Percentiles rank a stretch among this genome's conserved stretches.
phyloP scores from a whole-genome alignment of 2,797 vertebrate genomes.

The Sebastes reedi region DNA sequence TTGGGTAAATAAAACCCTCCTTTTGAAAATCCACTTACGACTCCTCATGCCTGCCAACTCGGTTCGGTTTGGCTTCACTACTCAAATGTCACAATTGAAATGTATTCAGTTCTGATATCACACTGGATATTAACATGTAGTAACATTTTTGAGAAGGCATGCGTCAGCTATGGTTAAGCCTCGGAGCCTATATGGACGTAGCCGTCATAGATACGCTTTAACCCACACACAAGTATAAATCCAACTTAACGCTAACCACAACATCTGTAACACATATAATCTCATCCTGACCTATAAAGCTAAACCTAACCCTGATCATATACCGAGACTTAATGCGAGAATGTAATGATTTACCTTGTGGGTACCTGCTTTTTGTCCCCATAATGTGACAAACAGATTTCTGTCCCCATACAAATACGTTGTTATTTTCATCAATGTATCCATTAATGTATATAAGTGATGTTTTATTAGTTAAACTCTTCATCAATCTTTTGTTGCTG shows the following conservation, averaged over 20 bases:
- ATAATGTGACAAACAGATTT: neutral
- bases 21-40: neutral
- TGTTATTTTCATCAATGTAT: neutral
- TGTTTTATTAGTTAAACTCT: slow-evolving; percentile 3
- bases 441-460: slow-evolving; percentile 1
- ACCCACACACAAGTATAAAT: neutral
- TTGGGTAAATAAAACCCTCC: neutral
- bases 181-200: neutral
- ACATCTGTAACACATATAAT: neutral
- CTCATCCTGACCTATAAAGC: neutral
- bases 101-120: neutral
- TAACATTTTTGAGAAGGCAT: neutral
- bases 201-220: neutral
- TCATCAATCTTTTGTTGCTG: slow-evolving; percentile 1
- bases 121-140: no score
- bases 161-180: neutral
- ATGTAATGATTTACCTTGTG: neutral
- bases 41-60: neutral
- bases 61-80: no score
- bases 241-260: neutral
- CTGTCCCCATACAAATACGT: neutral
- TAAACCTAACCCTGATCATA: neutral
- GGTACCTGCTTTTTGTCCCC: neutral
- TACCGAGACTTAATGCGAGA: neutral
- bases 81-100: neutral